Percentiles rank a stretch among this genome's conserved stretches.
Evolutionary conservation across 2,797 vertebrate genomes (phyloP).

Genomic region (Echeneis naucrates): DNA sequence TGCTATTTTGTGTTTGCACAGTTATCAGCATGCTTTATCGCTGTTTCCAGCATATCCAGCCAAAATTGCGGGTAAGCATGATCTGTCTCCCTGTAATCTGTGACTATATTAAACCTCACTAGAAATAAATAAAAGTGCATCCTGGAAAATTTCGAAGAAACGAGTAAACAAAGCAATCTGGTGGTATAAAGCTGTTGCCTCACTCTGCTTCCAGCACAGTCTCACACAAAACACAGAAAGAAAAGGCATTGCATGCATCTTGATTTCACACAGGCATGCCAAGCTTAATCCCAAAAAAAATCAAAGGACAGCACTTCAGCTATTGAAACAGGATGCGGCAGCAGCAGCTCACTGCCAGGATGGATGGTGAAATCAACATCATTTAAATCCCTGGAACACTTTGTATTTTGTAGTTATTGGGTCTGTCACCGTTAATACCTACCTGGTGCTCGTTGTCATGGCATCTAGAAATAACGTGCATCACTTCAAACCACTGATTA

Average conservation of each 20-base stretch:
- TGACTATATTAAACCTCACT: slow-evolving; percentile 28
- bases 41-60: not conserved
- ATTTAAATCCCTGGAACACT: slow-evolving; percentile 11
- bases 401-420: not conserved
- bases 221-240: not conserved
- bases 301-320: slow-evolving; percentile 17
- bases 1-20: slow-evolving; percentile 37
- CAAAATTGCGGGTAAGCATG: slow-evolving; percentile 34
- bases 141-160: slow-evolving; percentile 10
- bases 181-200: slow-evolving; percentile 24
- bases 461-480: not conserved
- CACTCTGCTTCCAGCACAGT: slow-evolving; percentile 20
- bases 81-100: slow-evolving; percentile 39
- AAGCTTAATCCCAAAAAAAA: slow-evolving; percentile 9
- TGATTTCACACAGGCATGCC: slow-evolving; percentile 30
- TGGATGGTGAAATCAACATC: not conserved
- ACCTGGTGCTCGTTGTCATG: not conserved
- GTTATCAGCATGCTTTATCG: slow-evolving; percentile 35
- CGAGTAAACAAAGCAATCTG: slow-evolving; percentile 44
- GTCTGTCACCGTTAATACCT: not conserved
- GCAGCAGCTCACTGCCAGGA: not conserved
- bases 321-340: not conserved
- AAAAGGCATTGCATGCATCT: slow-evolving; percentile 7
- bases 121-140: slow-evolving; percentile 46
- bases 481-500: slow-evolving; percentile 2